phyloP scores from a whole-genome alignment of 1,140 invertebrate genomes.

The Ladona fulva region DNA sequence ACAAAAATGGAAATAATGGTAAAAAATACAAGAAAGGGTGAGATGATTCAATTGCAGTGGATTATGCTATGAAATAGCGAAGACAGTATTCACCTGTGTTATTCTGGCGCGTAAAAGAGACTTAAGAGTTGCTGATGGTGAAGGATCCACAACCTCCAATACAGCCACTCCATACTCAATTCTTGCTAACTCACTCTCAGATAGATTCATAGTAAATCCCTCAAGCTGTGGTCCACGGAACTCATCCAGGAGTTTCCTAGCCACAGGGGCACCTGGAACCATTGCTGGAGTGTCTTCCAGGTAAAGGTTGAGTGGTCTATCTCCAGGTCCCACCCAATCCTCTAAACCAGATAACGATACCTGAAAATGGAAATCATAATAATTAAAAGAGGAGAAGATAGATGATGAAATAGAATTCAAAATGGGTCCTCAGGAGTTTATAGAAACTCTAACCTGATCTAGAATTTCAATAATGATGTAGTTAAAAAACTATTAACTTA shows the following conservation, averaged over 20 bases:
- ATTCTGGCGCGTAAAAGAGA: conserved; percentile 42
- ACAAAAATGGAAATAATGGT: no score
- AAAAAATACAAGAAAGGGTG: no score
- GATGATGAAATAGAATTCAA: background rate
- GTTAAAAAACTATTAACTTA: no score
- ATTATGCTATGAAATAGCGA: no score
- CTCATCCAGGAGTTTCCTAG: conserved; percentile 48
- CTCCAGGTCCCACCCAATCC: conserved; percentile 15
- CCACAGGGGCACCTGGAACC: conserved; percentile 52
- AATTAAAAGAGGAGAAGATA: background rate
- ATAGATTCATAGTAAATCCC: conserved; percentile 48
- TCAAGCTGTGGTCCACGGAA: conserved; percentile 49
- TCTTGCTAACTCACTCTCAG: conserved; percentile 45
- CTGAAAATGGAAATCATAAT: conserved; percentile 18
- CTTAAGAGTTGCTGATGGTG: conserved; percentile 28
- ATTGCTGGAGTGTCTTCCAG: conserved; percentile 51
- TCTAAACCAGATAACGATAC: conserved; percentile 26
- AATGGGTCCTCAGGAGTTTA: no score
- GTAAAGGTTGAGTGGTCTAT: conserved; percentile 43
- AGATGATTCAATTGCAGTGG: no score
- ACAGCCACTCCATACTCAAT: conserved; percentile 50
- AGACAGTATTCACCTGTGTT: conserved; percentile 33
- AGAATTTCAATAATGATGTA: no score
- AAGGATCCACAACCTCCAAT: conserved; percentile 44
- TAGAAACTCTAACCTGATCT: no score